Conservation (phyloP, 1,140 invertebrate genomes). For the Theocolax elegans region DNA sequence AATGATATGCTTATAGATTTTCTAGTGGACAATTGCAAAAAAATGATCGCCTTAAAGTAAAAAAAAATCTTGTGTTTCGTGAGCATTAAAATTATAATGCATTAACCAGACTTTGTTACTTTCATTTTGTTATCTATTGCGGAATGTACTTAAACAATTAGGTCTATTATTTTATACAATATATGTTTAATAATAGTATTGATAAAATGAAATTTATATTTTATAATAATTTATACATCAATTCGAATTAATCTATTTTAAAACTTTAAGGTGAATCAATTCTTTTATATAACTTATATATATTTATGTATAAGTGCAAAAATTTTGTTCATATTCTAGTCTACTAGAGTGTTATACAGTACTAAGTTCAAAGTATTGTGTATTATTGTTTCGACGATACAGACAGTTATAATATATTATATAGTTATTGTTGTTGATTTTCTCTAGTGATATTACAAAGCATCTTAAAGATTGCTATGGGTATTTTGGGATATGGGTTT, state of each 20-base stretch:
- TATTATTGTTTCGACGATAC: conserved; percentile 35
- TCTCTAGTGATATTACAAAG: conserved; percentile 28
- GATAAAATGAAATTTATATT: conserved; percentile 15
- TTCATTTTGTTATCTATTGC: background rate
- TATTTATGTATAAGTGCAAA: conserved; percentile 4
- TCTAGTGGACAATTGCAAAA: background rate
- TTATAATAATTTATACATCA: conserved; percentile 3
- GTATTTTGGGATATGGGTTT: conserved; percentile 33
- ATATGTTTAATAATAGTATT: conserved; percentile 1
- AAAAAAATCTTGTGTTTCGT: background rate
- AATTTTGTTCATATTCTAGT: conserved; percentile 40
- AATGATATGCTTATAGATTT: background rate
- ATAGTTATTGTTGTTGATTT: conserved; percentile 43
- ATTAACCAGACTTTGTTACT: background rate
- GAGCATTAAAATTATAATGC: background rate
- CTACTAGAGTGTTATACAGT: conserved; percentile 35
- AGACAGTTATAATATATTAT: conserved; percentile 37
- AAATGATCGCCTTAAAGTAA: background rate
- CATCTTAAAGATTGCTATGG: conserved; percentile 28
- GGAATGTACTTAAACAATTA: background rate
- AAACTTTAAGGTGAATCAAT: conserved; percentile 27
- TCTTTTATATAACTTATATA: too few relatives aligned
- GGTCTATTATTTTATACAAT: conserved; percentile 24
- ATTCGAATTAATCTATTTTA: background rate
- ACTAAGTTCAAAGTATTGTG: conserved; percentile 37